Evolutionary conservation across 2,797 vertebrate species (phyloP).

Genomic region (Coilia nasus): DNA sequence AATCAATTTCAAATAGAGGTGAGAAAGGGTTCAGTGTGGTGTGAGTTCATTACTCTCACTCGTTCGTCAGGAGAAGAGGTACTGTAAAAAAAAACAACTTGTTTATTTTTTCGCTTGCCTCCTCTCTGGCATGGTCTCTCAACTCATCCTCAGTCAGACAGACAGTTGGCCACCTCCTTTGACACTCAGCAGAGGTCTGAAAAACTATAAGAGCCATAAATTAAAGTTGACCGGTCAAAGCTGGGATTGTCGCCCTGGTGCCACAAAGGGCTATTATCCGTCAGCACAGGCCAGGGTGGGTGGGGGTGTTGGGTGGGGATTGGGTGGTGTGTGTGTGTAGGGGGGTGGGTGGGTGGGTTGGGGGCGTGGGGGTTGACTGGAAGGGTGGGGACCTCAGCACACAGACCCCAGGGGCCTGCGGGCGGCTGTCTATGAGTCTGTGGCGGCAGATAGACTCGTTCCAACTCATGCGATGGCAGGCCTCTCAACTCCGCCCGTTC

Average conservation of each 20-base stretch:
- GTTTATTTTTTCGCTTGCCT: conserved; percentile 33
- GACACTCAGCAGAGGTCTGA: conserved; percentile 69
- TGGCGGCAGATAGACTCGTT: conserved; percentile 80
- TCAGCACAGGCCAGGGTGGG: conserved; percentile 38
- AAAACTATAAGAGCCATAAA: conserved; percentile 75
- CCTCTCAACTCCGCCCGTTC: conserved; percentile 69
- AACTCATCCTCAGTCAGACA: conserved; percentile 31
- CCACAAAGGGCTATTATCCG: conserved; percentile 78
- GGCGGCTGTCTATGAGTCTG: conserved; percentile 74
- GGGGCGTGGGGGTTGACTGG: conserved; percentile 67
- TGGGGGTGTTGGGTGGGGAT: conserved; percentile 30
- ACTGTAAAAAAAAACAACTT: conserved; percentile 31
- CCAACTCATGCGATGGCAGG: conserved; percentile 63
- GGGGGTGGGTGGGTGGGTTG: not conserved
- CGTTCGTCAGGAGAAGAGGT: conserved; percentile 69
- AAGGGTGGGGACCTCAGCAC: conserved; percentile 58
- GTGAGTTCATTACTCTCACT: conserved; percentile 70
- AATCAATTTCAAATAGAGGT: conserved; percentile 49
- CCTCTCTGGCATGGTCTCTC: conserved; percentile 47
- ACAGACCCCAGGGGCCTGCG: conserved; percentile 65
- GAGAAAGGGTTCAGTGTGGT: not conserved
- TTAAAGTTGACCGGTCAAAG: conserved; percentile 81
- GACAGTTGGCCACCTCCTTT: conserved; percentile 55
- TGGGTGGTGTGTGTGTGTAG: too few species aligned
- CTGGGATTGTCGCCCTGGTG: conserved; percentile 73